Base-by-base conservation (phyloP, 2,113 vertebrate species). In the Neolamprologus kungweensis region DNA sequence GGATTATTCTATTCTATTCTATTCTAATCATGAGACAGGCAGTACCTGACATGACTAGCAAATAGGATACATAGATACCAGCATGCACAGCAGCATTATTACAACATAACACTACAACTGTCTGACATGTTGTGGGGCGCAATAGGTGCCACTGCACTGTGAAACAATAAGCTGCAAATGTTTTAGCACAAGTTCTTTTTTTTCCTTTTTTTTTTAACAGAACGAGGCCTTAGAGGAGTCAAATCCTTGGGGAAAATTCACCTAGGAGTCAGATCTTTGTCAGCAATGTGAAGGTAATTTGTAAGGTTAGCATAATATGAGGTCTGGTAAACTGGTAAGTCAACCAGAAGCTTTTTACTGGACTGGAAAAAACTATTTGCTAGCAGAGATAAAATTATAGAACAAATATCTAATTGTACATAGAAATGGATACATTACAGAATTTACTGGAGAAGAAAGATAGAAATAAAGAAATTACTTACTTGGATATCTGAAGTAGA, bases 401-500 rank as follows among this genome's bases (percentile, higher is more conserved):
- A 50, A 55, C 3, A 40, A 31, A 75, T 7, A 84, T 10, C 8
- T 50, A 54, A 42, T 83, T 23, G 6, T 8, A 8, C 2, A 60
- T 11, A 57, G 35, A 85, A 51, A 33, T 78, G 45, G 26, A 51
- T n/a, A 50, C 10, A 50, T 50, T n/a, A 50, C 9, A 78, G 45
- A 33, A 28, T 47, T 12, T 75, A 75, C 23, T 19, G 14, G 3
- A 7, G 10, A 33, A 21, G 26, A 60, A 78, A 51, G 11, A 73
- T n/a, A 50, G 17, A 60, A 21, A 23, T 33, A 28, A 50, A 4
- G 1, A 28, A 85, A n/a, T 31, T 21, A 99, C 99, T 98, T 97
- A 99, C 99, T 99, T 3, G 99, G 98, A 86, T 99, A 99, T 96
- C 98, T 97, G 95, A 94, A 99, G 96, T 99, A 99, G 96, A 98